Conservation (phyloP, 1,140 invertebrate species). For the Hesperophylax magnus region DNA sequence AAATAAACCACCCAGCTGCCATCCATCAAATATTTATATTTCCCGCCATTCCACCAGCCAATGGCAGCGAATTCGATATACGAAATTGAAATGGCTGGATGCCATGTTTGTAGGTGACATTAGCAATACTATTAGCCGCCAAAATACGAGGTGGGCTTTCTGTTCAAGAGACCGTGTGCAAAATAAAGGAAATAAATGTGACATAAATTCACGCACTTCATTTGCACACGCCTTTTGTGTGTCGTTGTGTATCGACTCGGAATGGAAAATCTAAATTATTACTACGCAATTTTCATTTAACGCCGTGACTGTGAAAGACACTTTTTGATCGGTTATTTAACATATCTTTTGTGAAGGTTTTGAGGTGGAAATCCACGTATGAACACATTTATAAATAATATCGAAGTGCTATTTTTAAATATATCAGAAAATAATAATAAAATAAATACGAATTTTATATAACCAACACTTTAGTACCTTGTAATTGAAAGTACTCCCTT, state of each 20-base stretch:
- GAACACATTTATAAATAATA: no score
- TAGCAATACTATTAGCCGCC: conserved; percentile 32
- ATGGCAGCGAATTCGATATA: conserved; percentile 14
- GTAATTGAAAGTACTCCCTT: no score
- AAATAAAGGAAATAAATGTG: conserved; percentile 19
- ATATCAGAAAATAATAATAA: no score
- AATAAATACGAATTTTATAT: no score
- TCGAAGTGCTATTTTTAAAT: not conserved
- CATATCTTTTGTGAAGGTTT: no score
- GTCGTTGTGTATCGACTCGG: not conserved
- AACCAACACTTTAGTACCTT: no score
- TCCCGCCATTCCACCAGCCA: not conserved
- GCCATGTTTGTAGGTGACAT: conserved; percentile 46
- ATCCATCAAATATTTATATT: not conserved
- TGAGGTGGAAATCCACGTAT: no score
- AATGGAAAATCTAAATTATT: conserved; percentile 30
- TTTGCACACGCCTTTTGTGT: conserved; percentile 5
- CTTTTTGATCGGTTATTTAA: conserved; percentile 11
- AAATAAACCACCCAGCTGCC: no score
- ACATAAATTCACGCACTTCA: conserved; percentile 39
- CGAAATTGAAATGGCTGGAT: conserved; percentile 42
- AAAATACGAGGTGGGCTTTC: conserved; percentile 25
- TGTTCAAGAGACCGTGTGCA: not conserved
- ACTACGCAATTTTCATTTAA: conserved; percentile 7
- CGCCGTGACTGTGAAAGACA: not conserved